phyloP scores from a whole-genome alignment of 1,140 invertebrate genomes.

The Elysia chlorotica region DNA sequence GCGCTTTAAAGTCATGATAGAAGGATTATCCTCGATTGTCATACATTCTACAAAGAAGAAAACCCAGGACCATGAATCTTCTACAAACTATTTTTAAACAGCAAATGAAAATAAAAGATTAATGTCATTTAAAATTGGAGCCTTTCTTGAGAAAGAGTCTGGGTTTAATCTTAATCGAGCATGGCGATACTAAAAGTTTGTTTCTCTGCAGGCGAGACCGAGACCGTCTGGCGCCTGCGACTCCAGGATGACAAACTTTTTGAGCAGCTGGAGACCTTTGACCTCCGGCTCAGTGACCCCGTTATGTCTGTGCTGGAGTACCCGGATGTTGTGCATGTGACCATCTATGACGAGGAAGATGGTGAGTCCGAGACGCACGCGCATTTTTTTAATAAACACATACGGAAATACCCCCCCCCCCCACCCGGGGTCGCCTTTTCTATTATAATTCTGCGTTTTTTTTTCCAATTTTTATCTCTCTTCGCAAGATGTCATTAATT shows the following conservation, averaged over 20 bases:
- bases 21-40: no score
- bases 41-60: no score
- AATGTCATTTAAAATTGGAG: background rate
- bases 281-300: constrained; percentile 54
- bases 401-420: no score
- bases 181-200: background rate
- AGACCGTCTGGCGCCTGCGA: constrained; percentile 57
- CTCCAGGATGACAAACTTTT: constrained; percentile 55
- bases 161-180: background rate
- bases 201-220: constrained; percentile 49
- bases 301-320: constrained; percentile 56
- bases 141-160: background rate
- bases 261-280: constrained; percentile 56
- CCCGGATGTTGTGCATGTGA: constrained; percentile 47
- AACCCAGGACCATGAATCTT: no score
- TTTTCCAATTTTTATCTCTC: no score
- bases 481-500: no score
- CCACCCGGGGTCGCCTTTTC: no score
- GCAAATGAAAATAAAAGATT: background rate
- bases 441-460: no score
- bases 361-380: constrained; percentile 58
- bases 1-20: no score
- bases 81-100: no score
- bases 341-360: constrained; percentile 60
- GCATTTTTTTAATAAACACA: no score